Evolutionary conservation across 2,888 invertebrate species (phyloP), one percentile per base, ranked within the genome.

Genomic region (Meiosimyza decipiens): DNA sequence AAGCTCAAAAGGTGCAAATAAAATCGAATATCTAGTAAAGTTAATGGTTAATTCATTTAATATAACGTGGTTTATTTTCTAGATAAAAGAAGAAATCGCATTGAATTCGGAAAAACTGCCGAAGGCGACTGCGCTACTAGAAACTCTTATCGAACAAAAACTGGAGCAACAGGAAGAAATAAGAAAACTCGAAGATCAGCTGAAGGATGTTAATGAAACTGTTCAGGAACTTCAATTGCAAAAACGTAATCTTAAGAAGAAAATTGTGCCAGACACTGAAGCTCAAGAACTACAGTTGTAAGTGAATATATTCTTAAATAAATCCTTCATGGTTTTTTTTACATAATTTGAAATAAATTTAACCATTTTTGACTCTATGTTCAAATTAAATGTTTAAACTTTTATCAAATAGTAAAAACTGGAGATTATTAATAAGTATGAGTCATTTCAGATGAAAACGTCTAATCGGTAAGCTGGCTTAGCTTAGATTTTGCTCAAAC

Each of bases 191-290:
- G 76, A 75, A 6, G 63, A 77, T 57, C 71, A 74, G 1, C 3
- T 76, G 2, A 68, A 74, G 11, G 77, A 82, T 28, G 71, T 79
- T 1, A 73, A 79, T 9, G 70, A 75, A 0, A 78, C 79, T 1
- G 5, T 75, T 0, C 74, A 76, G 0, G 64, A 71, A 15, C 66
- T 81, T 6, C 73, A 75, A 15, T 71, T 55, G 0, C 76, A 81
- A 71, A 78, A 79, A 16, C 76, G 73, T 1, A 72, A 76, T 52
- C 76, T 76, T 6, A 75, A 77, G 5, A 79, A 80, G 67, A 75
- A 78, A 50, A 71, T 83, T 12, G 85, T 85, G 1, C 72, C 80
- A 1, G 81, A 84, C 6, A 74, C 77, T 11, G 81, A 84, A 68
- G 79, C 80, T 3, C 73, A 76, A 0, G 75, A 79, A 13, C 57